Evolutionary conservation across 2,888 invertebrate genomes (phyloP).

Genomic region (Thysanoteuthis rhombus): DNA sequence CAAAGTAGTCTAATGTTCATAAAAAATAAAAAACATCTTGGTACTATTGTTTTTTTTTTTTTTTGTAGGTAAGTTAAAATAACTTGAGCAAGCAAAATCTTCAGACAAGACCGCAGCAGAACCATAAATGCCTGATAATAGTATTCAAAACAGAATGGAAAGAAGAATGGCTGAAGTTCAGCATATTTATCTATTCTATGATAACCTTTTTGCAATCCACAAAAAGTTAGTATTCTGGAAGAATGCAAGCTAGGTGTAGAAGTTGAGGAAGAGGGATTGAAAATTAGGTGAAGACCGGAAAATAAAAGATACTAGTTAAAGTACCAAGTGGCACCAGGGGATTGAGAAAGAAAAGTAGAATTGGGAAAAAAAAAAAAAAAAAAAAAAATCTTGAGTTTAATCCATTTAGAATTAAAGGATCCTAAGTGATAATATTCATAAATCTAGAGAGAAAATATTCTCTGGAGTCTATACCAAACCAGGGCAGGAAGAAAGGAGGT

Average conservation of each 20-base stretch:
- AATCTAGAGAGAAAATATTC: too few relatives aligned
- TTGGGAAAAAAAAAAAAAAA: neutral
- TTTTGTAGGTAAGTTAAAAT: neutral
- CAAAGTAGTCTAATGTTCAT: neutral
- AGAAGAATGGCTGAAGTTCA: neutral
- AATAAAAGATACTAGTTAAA: neutral
- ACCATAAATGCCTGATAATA: neutral
- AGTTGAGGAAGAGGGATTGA: neutral
- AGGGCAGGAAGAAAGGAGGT: too few relatives aligned
- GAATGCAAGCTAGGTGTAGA: neutral
- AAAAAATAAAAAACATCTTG: neutral
- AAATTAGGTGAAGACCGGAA: neutral
- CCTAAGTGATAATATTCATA: too few relatives aligned
- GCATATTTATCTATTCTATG: neutral
- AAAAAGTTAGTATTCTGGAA: neutral
- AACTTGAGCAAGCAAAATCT: neutral
- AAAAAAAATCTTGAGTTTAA: neutral
- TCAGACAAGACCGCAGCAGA: neutral
- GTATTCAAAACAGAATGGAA: neutral
- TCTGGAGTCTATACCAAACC: too few relatives aligned
- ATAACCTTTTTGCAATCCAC: neutral
- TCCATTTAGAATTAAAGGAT: neutral
- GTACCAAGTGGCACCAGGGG: neutral
- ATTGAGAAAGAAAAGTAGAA: neutral
- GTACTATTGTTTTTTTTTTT: neutral